A percentile compares a stretch with the other conserved stretches of the same genome.
Evolutionary conservation across 2,888 invertebrate genomes (phyloP).

Genomic region (Seira ritae): DNA sequence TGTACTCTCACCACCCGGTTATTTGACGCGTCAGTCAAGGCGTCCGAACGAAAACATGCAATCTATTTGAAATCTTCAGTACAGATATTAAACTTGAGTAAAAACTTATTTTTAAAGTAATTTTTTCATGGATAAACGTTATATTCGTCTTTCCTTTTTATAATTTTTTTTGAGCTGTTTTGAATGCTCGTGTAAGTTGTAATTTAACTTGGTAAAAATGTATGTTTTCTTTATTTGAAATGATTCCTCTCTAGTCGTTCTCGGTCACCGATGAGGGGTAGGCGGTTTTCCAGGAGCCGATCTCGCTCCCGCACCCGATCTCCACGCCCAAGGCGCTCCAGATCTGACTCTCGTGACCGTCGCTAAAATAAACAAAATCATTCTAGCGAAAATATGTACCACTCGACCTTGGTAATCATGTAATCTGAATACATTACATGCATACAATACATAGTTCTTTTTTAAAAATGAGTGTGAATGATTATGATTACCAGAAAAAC

Average conservation of each 20-base stretch:
- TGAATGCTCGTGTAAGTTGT: background rate
- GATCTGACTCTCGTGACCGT: conserved; percentile 71
- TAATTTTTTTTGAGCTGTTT: conserved; percentile 13
- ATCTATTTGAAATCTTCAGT: background rate
- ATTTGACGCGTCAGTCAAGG: conserved; percentile 11
- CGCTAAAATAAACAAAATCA: conserved; percentile 57
- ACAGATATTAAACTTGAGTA: background rate
- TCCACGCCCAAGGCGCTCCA: conserved; percentile 65
- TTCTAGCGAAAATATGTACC: background rate
- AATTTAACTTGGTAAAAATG: background rate
- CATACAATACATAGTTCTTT: too few relatives aligned
- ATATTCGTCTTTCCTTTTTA: background rate
- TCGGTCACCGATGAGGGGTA: conserved; percentile 66
- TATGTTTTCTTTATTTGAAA: conserved; percentile 42
- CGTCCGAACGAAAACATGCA: conserved; percentile 1
- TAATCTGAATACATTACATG: too few relatives aligned
- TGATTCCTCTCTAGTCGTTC: conserved; percentile 67
- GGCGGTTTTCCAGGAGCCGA: conserved; percentile 71
- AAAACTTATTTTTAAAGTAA: background rate
- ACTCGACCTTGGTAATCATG: too few relatives aligned
- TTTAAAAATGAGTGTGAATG: too few relatives aligned
- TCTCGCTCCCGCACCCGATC: conserved; percentile 71
- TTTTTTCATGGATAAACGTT: background rate
- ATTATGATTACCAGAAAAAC: too few relatives aligned
- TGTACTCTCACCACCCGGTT: background rate